Evolutionary conservation across 1,140 invertebrate genomes (phyloP).

Genomic region (Drosophila sp.): DNA sequence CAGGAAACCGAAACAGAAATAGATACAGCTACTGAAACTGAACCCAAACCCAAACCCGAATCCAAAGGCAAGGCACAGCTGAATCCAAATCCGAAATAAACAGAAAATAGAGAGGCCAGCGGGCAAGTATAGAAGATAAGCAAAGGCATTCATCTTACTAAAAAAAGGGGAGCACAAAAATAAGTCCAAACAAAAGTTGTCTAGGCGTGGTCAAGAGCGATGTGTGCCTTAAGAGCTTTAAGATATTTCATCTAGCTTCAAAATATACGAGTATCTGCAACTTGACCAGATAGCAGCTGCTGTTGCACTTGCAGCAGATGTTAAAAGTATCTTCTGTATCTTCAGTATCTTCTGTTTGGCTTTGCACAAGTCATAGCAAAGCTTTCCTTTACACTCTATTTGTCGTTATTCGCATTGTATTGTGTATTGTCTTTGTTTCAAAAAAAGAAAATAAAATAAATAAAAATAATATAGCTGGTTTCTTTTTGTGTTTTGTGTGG

Average conservation of each 20-base stretch:
- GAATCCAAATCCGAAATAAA: conserved; percentile 32
- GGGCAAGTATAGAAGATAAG: conserved; percentile 73
- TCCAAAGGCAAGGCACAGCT: conserved; percentile 1
- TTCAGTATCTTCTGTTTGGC: conserved; percentile 37
- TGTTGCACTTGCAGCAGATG: conserved; percentile 24
- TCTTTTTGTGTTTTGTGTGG: conserved; percentile 10
- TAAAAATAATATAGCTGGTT: conserved; percentile 24
- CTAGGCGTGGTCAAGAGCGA: conserved; percentile 41
- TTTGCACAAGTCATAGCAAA: conserved; percentile 42
- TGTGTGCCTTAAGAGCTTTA: conserved; percentile 49
- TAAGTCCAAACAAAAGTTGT: conserved; percentile 61
- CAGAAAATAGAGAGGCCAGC: conserved; percentile 49
- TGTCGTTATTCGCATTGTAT: conserved; percentile 30
- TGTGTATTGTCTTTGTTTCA: conserved; percentile 33
- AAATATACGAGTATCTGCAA: conserved; percentile 23
- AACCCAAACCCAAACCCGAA: background rate
- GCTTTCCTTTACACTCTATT: conserved; percentile 20
- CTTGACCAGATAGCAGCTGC: conserved; percentile 13
- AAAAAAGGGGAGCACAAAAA: conserved; percentile 22
- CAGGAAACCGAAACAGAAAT: conserved; percentile 26
- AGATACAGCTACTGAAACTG: conserved; percentile 11
- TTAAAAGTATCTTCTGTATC: conserved; percentile 28
- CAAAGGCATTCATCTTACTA: conserved; percentile 78
- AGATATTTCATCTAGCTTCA: conserved; percentile 40
- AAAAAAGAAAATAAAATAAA: too few species aligned